Percentiles rank a stretch among this genome's conserved stretches.
Conservation (phyloP, 2,797 vertebrate species). For the Manis javanica region DNA sequence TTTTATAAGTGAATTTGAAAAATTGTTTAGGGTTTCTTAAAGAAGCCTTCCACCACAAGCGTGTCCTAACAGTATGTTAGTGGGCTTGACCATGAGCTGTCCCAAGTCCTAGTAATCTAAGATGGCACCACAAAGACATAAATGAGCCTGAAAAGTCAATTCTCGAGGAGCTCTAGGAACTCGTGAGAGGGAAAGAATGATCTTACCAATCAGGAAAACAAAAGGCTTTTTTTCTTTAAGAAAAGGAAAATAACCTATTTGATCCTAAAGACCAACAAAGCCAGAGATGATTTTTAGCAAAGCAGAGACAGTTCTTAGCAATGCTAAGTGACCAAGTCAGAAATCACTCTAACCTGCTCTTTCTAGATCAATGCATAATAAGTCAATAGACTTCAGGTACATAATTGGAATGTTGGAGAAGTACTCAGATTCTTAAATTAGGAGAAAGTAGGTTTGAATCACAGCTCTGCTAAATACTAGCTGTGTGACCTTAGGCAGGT, state of each 20-base stretch:
- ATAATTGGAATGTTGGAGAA: neutral
- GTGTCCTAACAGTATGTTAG: neutral
- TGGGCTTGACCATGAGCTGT: neutral
- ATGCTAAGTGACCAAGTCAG: neutral
- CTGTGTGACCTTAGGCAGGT: neutral
- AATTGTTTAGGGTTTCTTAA: neutral
- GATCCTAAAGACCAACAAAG: neutral
- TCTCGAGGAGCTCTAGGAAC: neutral
- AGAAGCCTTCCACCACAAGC: neutral
- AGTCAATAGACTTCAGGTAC: neutral
- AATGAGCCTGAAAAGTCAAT: neutral
- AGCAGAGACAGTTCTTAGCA: neutral
- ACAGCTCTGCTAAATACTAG: neutral
- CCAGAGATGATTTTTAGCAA: constrained; percentile 18
- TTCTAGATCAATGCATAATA: neutral
- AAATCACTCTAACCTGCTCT: neutral
- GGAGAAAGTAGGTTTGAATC: neutral
- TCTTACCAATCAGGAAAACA: neutral
- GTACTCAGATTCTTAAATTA: neutral
- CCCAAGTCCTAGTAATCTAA: neutral
- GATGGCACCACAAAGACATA: neutral
- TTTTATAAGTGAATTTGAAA: neutral
- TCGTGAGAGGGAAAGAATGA: neutral
- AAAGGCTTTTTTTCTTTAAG: neutral
- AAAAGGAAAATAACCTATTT: neutral